Conservation (phyloP, 37 sponge, comb jelly and placozoan species). For the Cladorhizidae sp. region DNA sequence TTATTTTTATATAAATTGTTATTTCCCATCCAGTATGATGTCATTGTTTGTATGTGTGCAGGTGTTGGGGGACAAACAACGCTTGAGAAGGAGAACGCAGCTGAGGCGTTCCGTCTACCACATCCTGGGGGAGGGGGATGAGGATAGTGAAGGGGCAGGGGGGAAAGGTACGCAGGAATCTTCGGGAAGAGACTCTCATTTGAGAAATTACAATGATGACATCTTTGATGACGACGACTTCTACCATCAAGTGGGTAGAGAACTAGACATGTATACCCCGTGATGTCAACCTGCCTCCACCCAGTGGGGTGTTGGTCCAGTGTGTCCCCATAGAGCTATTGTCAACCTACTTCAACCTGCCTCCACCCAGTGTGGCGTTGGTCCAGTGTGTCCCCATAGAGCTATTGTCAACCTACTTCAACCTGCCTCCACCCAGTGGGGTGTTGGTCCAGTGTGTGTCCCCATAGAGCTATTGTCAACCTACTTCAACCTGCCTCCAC, state of each 20-base stretch:
- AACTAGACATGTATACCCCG: neutral
- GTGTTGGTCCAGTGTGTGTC: too few species aligned
- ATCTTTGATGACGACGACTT: conserved; percentile 96
- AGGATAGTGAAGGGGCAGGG: neutral
- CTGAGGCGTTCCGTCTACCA: conserved; percentile 60
- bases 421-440: too few species aligned
- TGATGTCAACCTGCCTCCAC: too few species aligned
- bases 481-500: too few species aligned
- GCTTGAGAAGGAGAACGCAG: conserved; percentile 76
- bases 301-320: too few species aligned
- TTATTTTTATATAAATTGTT: neutral
- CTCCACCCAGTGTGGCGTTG: too few species aligned
- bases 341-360: too few species aligned
- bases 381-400: too few species aligned
- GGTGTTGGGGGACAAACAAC: conserved; percentile 62
- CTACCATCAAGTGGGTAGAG: conserved; percentile 84
- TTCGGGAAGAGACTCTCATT: conserved; percentile 50
- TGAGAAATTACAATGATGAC: conserved; percentile 74
- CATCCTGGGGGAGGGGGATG: conserved; percentile 58
- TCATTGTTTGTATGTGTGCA: neutral
- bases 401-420: too few species aligned
- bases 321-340: too few species aligned
- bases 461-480: too few species aligned
- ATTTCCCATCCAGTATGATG: neutral
- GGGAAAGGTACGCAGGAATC: neutral